Evolutionary conservation across 64 coral and sea anemone species (phyloP), one percentile per base, ranked within the genome.

Genomic region (Astreopora myriophthalma): DNA sequence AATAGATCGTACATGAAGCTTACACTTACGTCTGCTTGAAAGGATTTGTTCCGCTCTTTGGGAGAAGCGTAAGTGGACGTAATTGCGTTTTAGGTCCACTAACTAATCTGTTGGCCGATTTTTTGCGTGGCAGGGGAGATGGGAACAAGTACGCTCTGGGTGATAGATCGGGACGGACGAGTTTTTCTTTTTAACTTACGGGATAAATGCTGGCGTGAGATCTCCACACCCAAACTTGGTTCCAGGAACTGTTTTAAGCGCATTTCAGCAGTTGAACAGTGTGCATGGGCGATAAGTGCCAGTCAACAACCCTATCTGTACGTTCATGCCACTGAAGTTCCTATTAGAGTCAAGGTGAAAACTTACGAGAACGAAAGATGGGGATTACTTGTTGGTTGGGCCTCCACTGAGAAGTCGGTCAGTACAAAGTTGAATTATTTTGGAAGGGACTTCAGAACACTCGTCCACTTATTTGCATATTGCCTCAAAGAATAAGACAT

Each of bases 311-410:
- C 91, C 1, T 93, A 94, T 60, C 36, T 99, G 34, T 99, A 91
- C 34, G 97, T 99, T 64, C 91, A 95, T 20, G 29, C 80, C 6
- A 93, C 90, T n/a, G 93, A 99, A 37, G 87, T 99, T 6, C 87
- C 91, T 2, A 96, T 99, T 48, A 71, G 97, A 28, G 87, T 90
- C 19, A 84, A 89, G 65, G 91, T 93, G 13, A 74, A 91, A 74
- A 96, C 94, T 3, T 99, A 92, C 39, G 97, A 99, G 32, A 99
- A 99, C 58, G 81, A 99, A 75, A 93, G 97, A 91, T 99, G 94
- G 93, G 93, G 93, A 60, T 35, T 92, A 8, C 49, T 95, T 58
- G 83, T 93, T 91, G 87, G 83, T 20, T 99, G 97, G 97, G 90
- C 94, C 7, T 8, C 12, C 16, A 73, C 70, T 36, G 85, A 93